Conservation (phyloP, 1,140 invertebrate genomes). For the Macrotrachela quadricornifera region DNA sequence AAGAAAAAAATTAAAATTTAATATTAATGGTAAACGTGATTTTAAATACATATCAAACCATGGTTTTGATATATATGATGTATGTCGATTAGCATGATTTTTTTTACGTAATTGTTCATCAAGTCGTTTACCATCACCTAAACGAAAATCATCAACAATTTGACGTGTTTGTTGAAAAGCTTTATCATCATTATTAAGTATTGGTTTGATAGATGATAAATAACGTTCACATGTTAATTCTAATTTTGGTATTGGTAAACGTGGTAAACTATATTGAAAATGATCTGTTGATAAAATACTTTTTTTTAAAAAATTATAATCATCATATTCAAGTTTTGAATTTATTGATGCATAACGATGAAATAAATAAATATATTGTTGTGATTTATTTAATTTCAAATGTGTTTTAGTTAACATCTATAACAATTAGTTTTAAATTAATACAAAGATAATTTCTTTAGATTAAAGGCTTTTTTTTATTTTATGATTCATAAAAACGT, state of each 20-base stretch:
- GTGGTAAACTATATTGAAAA: slow-evolving; percentile 73
- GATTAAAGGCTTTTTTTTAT: too few species aligned
- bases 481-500: too few species aligned
- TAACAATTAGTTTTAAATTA: too few species aligned
- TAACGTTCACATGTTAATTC: slow-evolving; percentile 61
- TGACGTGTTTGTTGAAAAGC: slow-evolving; percentile 40
- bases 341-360: too few species aligned
- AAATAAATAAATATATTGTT: too few species aligned
- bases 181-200: slow-evolving; percentile 38
- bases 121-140: slow-evolving; percentile 39
- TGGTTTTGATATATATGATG: slow-evolving; percentile 28
- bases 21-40: slow-evolving; percentile 57
- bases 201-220: slow-evolving; percentile 53
- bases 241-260: slow-evolving; percentile 69
- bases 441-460: too few species aligned
- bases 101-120: neutral
- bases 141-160: slow-evolving; percentile 44
- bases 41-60: slow-evolving; percentile 90
- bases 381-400: too few species aligned
- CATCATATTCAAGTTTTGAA: neutral
- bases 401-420: too few species aligned
- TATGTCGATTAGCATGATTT: neutral
- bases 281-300: slow-evolving; percentile 62
- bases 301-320: slow-evolving; percentile 44
- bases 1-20: slow-evolving; percentile 82